Percentiles rank a stretch among this genome's conserved stretches.
phyloP scores from a whole-genome alignment of 2,888 invertebrate genomes.

The Linnaemya tessellans region DNA sequence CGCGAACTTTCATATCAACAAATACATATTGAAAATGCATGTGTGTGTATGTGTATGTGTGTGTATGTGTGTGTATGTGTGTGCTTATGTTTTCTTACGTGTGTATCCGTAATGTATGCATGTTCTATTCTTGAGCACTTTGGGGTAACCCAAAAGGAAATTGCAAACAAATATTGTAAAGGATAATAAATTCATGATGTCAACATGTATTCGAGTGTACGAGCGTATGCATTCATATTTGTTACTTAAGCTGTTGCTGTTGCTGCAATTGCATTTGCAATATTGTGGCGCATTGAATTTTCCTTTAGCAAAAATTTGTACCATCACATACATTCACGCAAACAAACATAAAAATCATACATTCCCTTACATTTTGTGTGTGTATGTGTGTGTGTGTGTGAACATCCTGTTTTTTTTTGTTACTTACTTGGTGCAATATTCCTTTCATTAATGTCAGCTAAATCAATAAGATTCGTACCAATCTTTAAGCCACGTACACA shows the following conservation, averaged over 20 bases:
- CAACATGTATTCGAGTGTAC: constrained; percentile 55
- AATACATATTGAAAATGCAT: background rate
- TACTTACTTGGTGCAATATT: constrained; percentile 88
- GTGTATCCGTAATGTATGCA: constrained; percentile 34
- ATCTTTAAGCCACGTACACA: constrained; percentile 94
- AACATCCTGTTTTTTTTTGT: constrained; percentile 24
- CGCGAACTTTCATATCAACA: background rate
- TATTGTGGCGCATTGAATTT: constrained; percentile 37
- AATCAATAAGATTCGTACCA: constrained; percentile 90
- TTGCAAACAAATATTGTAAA: constrained; percentile 67
- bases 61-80: background rate
- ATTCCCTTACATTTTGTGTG: constrained; percentile 11
- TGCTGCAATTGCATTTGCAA: constrained; percentile 15
- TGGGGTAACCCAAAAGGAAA: constrained; percentile 66
- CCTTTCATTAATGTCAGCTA: constrained; percentile 88
- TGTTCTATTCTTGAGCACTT: constrained; percentile 45
- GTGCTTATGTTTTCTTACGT: constrained; percentile 18
- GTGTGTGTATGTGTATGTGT: background rate
- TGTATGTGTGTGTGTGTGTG: constrained; percentile 37
- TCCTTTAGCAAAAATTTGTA: constrained; percentile 40
- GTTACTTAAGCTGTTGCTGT: constrained; percentile 29
- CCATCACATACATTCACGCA: background rate
- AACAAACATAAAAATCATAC: background rate
- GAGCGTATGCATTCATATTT: constrained; percentile 44
- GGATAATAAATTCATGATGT: constrained; percentile 68